These are phyloP conservation scores for Astropecten irregularis DNA, from an alignment of 53 echinoderm and acorn worm genomes.

Conservation along the genomic window DNA sequence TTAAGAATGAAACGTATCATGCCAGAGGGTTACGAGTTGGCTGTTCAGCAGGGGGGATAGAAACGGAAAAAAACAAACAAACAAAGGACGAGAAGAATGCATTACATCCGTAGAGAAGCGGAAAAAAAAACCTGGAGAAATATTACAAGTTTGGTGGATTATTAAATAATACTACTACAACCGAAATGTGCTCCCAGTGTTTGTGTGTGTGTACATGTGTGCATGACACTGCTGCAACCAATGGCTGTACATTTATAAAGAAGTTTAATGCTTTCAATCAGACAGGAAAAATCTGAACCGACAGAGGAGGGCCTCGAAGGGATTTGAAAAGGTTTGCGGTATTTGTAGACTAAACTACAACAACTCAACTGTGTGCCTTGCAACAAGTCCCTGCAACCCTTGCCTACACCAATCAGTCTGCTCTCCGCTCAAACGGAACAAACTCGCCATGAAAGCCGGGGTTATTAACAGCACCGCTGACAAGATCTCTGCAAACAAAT, in stretches of 20 bases:
- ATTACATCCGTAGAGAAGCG: too few relatives aligned
- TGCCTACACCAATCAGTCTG: slow-evolving; percentile 24
- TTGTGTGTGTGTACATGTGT: too few relatives aligned
- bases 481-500: slow-evolving; percentile 51
- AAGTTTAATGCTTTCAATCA: too few relatives aligned
- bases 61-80: neutral
- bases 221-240: too few relatives aligned
- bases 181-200: too few relatives aligned
- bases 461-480: slow-evolving; percentile 30
- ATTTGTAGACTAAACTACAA: neutral
- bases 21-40: neutral
- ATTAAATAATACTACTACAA: too few relatives aligned
- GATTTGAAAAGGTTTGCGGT: neutral
- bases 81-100: neutral
- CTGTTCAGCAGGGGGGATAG: neutral
- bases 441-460: slow-evolving; percentile 24
- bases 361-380: slow-evolving; percentile 18
- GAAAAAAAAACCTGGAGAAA: neutral
- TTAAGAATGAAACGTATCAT: neutral
- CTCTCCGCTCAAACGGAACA: neutral
- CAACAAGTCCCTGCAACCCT: slow-evolving; percentile 39
- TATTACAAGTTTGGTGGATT: too few relatives aligned
- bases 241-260: too few relatives aligned
- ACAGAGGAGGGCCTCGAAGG: neutral
- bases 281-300: neutral